Evolutionary conservation across 2,888 invertebrate genomes (phyloP).

Genomic region (Thereva nobilitata): DNA sequence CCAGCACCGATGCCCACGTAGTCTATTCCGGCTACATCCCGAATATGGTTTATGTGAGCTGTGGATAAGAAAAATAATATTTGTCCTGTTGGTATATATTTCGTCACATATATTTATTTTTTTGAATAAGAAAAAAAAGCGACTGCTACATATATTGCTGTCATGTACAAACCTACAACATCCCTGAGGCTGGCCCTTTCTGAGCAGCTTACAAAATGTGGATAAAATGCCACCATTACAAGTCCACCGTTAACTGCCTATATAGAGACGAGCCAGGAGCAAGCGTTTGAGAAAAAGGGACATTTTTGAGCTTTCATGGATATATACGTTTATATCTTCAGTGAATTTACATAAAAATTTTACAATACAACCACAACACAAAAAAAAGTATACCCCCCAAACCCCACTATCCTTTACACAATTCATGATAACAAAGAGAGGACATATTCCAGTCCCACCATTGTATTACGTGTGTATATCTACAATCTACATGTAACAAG

Average conservation of each 20-base stretch:
- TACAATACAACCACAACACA: too few relatives aligned
- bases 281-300: constrained; percentile 1
- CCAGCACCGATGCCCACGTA: constrained; percentile 87
- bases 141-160: background rate
- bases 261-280: constrained; percentile 38
- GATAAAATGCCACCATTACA: constrained; percentile 70
- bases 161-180: constrained; percentile 62
- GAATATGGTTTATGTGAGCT: constrained; percentile 90
- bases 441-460: too few relatives aligned
- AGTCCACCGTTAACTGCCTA: constrained; percentile 67
- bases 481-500: background rate
- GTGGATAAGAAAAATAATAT: constrained; percentile 44
- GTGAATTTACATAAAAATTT: too few relatives aligned
- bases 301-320: too few relatives aligned
- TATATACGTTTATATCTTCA: too few relatives aligned
- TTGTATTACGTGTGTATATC: too few relatives aligned
- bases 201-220: constrained; percentile 64
- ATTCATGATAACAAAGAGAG: too few relatives aligned
- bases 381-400: too few relatives aligned
- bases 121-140: constrained; percentile 9
- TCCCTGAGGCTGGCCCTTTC: constrained; percentile 64
- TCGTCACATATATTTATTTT: too few relatives aligned
- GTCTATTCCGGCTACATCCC: constrained; percentile 82
- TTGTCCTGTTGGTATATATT: background rate
- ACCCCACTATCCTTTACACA: too few relatives aligned